These are phyloP conservation scores for Balaeniceps rex DNA, from an alignment of 2,113 vertebrate species.

Conservation along the genomic window DNA sequence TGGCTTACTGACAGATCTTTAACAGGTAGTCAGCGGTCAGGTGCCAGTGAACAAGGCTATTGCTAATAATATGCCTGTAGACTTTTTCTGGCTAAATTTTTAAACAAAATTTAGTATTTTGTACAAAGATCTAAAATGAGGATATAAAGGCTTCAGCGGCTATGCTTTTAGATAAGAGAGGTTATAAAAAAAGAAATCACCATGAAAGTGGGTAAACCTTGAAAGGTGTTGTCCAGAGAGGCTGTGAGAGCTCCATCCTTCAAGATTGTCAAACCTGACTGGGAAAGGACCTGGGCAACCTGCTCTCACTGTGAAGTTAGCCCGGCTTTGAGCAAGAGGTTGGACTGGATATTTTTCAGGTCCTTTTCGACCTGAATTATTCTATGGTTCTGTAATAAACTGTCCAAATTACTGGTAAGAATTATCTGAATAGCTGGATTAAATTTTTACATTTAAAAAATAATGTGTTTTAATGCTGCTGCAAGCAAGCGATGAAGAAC, in stretches of 20 bases:
- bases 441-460: not conserved
- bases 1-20: not conserved
- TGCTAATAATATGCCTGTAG: not conserved
- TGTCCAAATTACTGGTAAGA: not conserved
- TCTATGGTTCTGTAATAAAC: not conserved
- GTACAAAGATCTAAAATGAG: not conserved
- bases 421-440: not conserved
- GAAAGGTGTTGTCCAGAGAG: not conserved
- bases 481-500: fast-evolving
- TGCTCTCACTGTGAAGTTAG: not conserved
- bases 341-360: not conserved
- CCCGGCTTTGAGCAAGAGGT: not conserved
- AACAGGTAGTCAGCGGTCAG: not conserved
- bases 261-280: not conserved
- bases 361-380: not conserved
- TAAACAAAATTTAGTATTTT: not conserved
- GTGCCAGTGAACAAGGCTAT: not conserved
- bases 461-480: not conserved
- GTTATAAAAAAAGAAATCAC: not conserved
- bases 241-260: not conserved
- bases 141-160: not conserved
- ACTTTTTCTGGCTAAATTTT: not conserved
- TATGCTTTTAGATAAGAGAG: not conserved
- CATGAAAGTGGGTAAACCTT: not conserved
- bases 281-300: not conserved